A percentile compares a stretch with the other conserved stretches of the same genome.
Evolutionary conservation across 2,113 vertebrate genomes (phyloP).

Genomic region (Hemiprocne comata): DNA sequence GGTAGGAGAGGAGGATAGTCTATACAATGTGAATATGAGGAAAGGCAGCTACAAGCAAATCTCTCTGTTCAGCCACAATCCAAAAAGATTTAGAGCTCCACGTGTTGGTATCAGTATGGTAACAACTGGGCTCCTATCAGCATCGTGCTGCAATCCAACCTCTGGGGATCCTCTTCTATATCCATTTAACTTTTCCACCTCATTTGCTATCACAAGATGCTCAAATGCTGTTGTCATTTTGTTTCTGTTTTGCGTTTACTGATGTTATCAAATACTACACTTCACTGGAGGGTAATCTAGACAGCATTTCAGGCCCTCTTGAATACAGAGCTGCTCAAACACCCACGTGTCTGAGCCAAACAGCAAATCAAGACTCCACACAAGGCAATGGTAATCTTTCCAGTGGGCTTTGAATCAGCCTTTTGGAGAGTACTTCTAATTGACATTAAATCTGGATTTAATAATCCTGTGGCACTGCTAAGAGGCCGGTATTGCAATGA

Average conservation of each 20-base stretch:
- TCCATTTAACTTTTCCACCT: slow-evolving; percentile 36
- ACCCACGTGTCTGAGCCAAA: background rate
- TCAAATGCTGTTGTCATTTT: slow-evolving; percentile 35
- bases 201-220: slow-evolving; percentile 9
- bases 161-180: slow-evolving; percentile 43
- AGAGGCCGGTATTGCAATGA: background rate
- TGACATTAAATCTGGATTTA: background rate
- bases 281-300: slow-evolving; percentile 28
- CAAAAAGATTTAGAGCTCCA: slow-evolving; percentile 51
- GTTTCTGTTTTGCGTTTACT: slow-evolving; percentile 31
- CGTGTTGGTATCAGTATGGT: background rate
- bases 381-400: background rate
- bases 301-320: slow-evolving; percentile 35
- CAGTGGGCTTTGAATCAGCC: background rate
- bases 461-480: background rate
- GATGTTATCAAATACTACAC: slow-evolving; percentile 53
- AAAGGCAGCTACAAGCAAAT: background rate
- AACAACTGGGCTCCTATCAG: slow-evolving; percentile 39
- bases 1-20: slow-evolving; percentile 8
- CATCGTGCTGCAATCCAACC: slow-evolving; percentile 38
- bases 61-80: background rate
- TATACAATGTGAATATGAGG: background rate
- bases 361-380: background rate
- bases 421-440: background rate
- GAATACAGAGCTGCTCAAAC: slow-evolving; percentile 58